Base-by-base conservation (phyloP, 2,888 invertebrate species). In the Aromia moschata region DNA sequence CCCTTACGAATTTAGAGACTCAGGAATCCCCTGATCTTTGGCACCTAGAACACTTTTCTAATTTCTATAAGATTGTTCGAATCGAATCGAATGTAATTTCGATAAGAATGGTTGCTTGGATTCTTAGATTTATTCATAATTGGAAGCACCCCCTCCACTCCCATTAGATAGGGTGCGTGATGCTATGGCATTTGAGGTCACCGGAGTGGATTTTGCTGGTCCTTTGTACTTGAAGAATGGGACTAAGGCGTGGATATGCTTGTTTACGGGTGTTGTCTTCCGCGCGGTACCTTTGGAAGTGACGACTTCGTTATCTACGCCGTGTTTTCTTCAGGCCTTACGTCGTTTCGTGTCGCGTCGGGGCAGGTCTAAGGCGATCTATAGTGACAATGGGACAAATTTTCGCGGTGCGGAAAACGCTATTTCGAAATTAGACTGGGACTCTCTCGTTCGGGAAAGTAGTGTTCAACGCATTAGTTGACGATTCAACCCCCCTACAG, bases 301-400 rank as follows among this genome's bases (percentile, higher is more conserved):
- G n/a, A n/a, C n/a, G n/a, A n/a, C n/a, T n/a, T n/a, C n/a, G 72
- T 20, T 46, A n/a, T n/a, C n/a, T n/a, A n/a, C n/a, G n/a, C n/a
- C 80, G 2, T 62, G 68, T n/a, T 77, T 79, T 56, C 20, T 79
- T 4, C 56, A 60, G 17, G 65, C 71, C 2, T 55, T 79, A 3
- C 38, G 72, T 20, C 47, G 77, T 31, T 79, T 79, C 37, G 62
- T 76, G 10, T 66, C 71, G 1, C 47, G 75, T 30, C 47, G 73
- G 25, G 74, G 79, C 2, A 45, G 72, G 16, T 74, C 74, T 0
- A 57, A 43, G 10, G 65, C 70, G 2, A 70, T 79, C 0, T 62
- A 54, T 64, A 71, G 70, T 11, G 80, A 81, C 46, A 80, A 79
- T 55, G 77, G 75, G 0, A 72, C 36, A n/a, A n/a, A n/a, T n/a